phyloP scores from a whole-genome alignment of 2,113 vertebrate genomes.

The Regulus satrapa region DNA sequence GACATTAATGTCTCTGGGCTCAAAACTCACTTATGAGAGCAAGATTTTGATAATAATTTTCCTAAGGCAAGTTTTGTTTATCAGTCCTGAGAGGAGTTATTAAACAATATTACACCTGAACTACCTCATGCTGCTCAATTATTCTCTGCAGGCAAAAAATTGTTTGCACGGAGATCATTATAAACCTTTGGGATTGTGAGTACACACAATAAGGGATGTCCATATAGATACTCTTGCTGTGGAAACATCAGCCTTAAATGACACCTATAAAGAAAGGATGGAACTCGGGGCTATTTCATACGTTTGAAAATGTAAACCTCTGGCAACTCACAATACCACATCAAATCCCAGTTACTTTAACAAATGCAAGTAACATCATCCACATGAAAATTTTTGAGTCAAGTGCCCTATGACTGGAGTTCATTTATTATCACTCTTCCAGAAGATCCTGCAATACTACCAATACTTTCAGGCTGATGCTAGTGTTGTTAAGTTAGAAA shows the following conservation, averaged over 20 bases:
- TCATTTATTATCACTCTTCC: not conserved
- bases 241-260: not conserved
- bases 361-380: not conserved
- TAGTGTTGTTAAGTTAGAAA: rapidly evolving
- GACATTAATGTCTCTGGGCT: not conserved
- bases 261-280: not conserved
- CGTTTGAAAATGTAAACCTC: not conserved
- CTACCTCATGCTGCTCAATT: not conserved
- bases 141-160: not conserved
- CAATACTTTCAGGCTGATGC: not conserved
- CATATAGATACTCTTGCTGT: not conserved
- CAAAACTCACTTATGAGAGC: not conserved
- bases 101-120: not conserved
- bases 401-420: not conserved
- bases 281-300: not conserved
- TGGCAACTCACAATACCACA: not conserved
- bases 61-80: not conserved
- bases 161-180: not conserved
- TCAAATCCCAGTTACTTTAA: not conserved
- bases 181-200: not conserved
- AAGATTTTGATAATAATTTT: not conserved
- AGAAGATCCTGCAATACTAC: not conserved
- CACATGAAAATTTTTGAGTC: not conserved
- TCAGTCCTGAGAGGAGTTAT: not conserved
- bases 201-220: not conserved